These are phyloP conservation scores for Torymus texanus DNA, from an alignment of 2,888 invertebrate genomes.

Conservation along the genomic window DNA sequence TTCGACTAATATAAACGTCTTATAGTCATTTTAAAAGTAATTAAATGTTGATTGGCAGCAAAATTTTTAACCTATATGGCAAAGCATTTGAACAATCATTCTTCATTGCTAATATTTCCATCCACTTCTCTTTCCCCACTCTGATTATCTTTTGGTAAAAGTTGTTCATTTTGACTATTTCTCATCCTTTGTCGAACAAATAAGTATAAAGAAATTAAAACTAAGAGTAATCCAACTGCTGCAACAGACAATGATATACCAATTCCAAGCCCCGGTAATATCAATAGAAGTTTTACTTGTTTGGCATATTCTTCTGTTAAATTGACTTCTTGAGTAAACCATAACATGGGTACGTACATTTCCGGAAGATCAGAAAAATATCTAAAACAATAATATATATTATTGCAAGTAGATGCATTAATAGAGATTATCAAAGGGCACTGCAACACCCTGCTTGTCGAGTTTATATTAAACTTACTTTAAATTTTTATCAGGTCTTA, in stretches of 20 bases:
- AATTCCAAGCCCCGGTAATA: constrained; percentile 74
- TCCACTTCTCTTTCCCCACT: constrained; percentile 3
- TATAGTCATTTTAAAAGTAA: constrained; percentile 21
- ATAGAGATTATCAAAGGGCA: too few relatives aligned
- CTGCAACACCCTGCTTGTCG: too few relatives aligned
- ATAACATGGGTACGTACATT: constrained; percentile 83
- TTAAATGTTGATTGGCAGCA: constrained; percentile 16
- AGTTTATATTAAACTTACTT: constrained; percentile 75
- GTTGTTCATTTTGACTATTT: constrained; percentile 65
- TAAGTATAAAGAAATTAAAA: constrained; percentile 71
- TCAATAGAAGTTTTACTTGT: constrained; percentile 77
- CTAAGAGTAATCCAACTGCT: constrained; percentile 73
- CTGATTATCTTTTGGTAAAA: constrained; percentile 43
- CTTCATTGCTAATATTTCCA: constrained; percentile 21
- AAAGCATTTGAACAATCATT: constrained; percentile 16
- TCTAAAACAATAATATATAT: constrained; percentile 73
- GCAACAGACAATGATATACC: constrained; percentile 78
- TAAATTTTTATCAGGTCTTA: constrained; percentile 77
- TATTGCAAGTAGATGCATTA: too few relatives aligned
- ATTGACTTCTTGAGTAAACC: constrained; percentile 84
- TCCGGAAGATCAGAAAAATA: constrained; percentile 77
- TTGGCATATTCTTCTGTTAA: constrained; percentile 79
- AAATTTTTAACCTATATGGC: constrained; percentile 19
- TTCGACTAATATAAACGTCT: not conserved
- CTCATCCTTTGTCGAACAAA: constrained; percentile 68